These are phyloP conservation scores for Trematomus loennbergii DNA, from an alignment of 2,113 vertebrate species.

Conservation along the genomic window DNA sequence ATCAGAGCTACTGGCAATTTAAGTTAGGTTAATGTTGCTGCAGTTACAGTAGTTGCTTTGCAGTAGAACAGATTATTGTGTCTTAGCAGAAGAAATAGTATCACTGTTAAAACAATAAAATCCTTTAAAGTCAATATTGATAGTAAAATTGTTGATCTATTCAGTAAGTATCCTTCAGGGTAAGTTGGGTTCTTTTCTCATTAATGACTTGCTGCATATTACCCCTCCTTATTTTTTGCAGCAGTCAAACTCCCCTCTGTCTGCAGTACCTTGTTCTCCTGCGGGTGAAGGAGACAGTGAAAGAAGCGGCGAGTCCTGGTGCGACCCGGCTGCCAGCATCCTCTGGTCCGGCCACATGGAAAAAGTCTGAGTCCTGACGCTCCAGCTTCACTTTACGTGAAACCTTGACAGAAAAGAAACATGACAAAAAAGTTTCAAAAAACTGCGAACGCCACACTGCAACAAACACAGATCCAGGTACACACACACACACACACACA, in stretches of 20 bases:
- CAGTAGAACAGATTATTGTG: too few relatives aligned
- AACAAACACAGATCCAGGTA: slow-evolving; percentile 11
- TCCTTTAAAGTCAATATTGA: too few relatives aligned
- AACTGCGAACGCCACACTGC: neutral
- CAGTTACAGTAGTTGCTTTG: too few relatives aligned
- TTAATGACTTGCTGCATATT: too few relatives aligned
- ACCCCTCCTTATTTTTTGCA: neutral
- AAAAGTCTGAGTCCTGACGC: slow-evolving; percentile 86
- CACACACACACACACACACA: slow-evolving; percentile 5
- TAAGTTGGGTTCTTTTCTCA: too few relatives aligned
- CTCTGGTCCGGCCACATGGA: slow-evolving; percentile 81
- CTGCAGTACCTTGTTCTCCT: slow-evolving; percentile 87
- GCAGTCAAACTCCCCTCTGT: neutral
- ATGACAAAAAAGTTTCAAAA: slow-evolving; percentile 7
- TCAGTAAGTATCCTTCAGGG: too few relatives aligned
- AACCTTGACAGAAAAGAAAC: slow-evolving; percentile 76
- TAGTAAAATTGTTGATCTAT: too few relatives aligned
- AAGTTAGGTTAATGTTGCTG: too few relatives aligned
- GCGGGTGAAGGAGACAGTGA: slow-evolving; percentile 87
- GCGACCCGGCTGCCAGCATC: slow-evolving; percentile 80
- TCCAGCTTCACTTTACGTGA: slow-evolving; percentile 83
- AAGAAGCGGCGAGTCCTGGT: slow-evolving; percentile 80
- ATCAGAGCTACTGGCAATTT: too few relatives aligned
- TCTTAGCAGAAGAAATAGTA: too few relatives aligned
- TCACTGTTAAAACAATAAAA: too few relatives aligned